Percentiles rank a stretch among this genome's conserved stretches.
Evolutionary conservation across 2,113 vertebrate genomes (phyloP).

Genomic region (Mus pahari): DNA sequence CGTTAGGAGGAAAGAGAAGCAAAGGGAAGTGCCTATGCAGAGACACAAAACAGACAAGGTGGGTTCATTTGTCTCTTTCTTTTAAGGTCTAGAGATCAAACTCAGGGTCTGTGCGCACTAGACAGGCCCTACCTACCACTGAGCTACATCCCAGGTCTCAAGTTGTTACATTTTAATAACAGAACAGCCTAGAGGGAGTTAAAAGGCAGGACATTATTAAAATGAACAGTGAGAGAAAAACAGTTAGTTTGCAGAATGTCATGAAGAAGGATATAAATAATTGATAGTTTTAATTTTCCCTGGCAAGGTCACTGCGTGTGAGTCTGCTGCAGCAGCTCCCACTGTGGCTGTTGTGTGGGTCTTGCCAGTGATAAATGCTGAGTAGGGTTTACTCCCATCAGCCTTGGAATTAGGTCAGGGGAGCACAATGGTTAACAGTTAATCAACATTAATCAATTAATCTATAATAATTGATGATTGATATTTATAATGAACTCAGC

Average conservation of each 20-base stretch:
- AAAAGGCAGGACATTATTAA: not conserved
- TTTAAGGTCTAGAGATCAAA: not conserved
- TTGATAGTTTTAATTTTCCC: not conserved
- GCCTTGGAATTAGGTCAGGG: not conserved
- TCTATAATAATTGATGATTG: too few species aligned
- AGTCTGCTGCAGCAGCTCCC: not conserved
- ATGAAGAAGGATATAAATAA: slow-evolving; percentile 9
- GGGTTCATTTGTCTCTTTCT: not conserved
- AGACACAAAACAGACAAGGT: not conserved
- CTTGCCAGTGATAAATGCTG: not conserved
- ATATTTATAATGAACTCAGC: not conserved
- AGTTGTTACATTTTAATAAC: not conserved
- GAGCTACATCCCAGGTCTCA: not conserved
- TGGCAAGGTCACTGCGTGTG: not conserved
- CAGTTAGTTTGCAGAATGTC: not conserved
- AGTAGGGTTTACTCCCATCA: not conserved
- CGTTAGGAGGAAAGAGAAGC: not conserved
- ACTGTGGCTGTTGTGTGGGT: slow-evolving; percentile 19
- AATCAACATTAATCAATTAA: too few species aligned
- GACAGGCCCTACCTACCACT: too few species aligned
- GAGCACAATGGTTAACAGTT: not conserved
- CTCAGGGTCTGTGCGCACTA: too few species aligned
- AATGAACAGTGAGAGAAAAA: slow-evolving; percentile 13
- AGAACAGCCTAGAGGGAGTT: not conserved
- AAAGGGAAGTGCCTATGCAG: not conserved